Percentiles rank a stretch among this genome's conserved stretches.
phyloP scores from a whole-genome alignment of 23 tunicate species.

The Phallusia fumigata region DNA sequence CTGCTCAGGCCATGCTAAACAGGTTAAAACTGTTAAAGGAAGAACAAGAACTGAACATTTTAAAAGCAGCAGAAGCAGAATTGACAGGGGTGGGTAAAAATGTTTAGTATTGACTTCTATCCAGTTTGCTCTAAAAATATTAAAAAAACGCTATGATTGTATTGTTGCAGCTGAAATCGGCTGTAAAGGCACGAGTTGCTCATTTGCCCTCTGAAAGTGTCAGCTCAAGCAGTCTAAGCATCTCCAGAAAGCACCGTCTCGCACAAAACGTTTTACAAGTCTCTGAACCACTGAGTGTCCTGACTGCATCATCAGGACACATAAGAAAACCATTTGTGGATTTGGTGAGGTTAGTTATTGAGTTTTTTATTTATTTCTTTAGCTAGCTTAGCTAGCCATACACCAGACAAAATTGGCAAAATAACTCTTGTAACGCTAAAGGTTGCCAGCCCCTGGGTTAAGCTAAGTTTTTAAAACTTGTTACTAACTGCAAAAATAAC shows the following conservation, averaged over 20 bases:
- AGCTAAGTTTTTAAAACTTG: too few species aligned
- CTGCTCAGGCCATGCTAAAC: slow-evolving; percentile 76
- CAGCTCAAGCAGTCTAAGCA: neutral
- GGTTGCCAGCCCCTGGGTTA: too few species aligned
- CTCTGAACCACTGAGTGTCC: neutral
- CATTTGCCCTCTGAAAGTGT: neutral
- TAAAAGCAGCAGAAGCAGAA: slow-evolving; percentile 9
- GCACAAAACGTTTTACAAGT: neutral
- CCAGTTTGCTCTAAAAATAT: neutral
- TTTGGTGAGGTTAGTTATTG: neutral
- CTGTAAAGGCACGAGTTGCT: neutral
- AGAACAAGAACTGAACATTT: slow-evolving; percentile 35
- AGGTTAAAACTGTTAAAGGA: slow-evolving; percentile 45
- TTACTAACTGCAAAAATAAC: too few species aligned
- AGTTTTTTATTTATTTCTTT: too few species aligned
- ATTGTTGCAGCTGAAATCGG: neutral
- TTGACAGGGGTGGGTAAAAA: neutral
- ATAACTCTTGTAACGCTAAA: too few species aligned
- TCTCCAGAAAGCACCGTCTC: neutral
- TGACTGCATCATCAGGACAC: neutral
- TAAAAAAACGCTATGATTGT: neutral
- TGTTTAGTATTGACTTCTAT: neutral
- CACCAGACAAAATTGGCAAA: too few species aligned
- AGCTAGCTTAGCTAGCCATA: too few species aligned
- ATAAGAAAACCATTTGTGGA: neutral